These are phyloP conservation scores for Geotrypetes seraphini DNA, from an alignment of 2,797 vertebrate genomes.

Conservation along the genomic window DNA sequence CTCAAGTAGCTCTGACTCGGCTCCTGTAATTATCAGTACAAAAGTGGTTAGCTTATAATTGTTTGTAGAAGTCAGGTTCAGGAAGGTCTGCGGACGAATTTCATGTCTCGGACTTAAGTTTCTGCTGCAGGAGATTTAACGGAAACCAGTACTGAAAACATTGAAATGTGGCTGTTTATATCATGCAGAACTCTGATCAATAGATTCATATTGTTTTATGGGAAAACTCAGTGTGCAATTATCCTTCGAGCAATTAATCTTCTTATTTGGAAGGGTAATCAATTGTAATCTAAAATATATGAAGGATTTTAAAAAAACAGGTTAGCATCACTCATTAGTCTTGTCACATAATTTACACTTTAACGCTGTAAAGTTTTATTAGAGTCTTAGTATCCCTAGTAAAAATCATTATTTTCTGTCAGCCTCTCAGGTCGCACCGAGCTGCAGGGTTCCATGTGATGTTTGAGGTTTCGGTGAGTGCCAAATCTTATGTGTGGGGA, in stretches of 20 bases:
- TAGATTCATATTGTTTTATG: slow-evolving; percentile 3
- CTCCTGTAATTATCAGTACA: slow-evolving; percentile 23
- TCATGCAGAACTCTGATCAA: neutral
- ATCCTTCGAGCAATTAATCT: slow-evolving; percentile 4
- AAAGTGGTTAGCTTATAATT: slow-evolving; percentile 25
- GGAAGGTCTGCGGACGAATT: slow-evolving; percentile 8
- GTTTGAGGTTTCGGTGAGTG: too few relatives aligned
- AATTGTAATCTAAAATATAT: too few relatives aligned
- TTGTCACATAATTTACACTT: too few relatives aligned
- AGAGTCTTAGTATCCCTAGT: too few relatives aligned
- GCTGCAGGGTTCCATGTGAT: too few relatives aligned
- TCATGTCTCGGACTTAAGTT: slow-evolving; percentile 16
- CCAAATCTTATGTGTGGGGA: too few relatives aligned
- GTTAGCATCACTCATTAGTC: too few relatives aligned
- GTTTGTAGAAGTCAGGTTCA: slow-evolving; percentile 16
- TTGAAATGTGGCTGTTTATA: slow-evolving; percentile 3
- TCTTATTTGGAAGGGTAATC: neutral
- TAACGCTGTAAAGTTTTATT: too few relatives aligned
- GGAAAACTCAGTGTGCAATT: neutral
- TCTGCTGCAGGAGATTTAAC: slow-evolving; percentile 1
- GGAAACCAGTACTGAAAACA: slow-evolving; percentile 7
- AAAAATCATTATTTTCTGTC: too few relatives aligned
- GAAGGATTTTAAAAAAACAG: too few relatives aligned
- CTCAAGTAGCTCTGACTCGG: slow-evolving; percentile 21
- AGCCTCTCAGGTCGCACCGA: too few relatives aligned